Conservation (phyloP, 2,797 vertebrate genomes). For the Lophotriccus pileatus region DNA sequence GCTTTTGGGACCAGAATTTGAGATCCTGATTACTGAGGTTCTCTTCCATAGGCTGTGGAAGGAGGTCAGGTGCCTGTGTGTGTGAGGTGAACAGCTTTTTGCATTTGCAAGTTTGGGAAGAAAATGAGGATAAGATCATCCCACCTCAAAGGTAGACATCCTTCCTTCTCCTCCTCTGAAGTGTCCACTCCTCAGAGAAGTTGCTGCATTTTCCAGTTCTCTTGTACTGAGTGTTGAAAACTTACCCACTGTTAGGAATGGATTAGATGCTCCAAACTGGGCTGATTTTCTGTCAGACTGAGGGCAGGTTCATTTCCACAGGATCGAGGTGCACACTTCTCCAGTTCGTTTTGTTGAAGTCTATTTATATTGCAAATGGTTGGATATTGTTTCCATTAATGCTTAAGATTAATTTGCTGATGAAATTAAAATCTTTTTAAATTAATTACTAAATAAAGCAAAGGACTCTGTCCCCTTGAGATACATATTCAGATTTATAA, state of each 20-base stretch:
- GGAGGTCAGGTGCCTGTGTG: accelerated
- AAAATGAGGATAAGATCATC: not conserved
- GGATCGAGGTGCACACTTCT: too few species aligned
- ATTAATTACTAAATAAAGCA: not conserved
- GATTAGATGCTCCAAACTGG: not conserved
- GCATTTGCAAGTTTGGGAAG: not conserved
- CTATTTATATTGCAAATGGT: not conserved
- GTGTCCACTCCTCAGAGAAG: not conserved
- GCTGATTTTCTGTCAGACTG: not conserved
- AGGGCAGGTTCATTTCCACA: not conserved
- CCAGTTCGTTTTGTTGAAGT: not conserved
- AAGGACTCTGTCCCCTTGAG: not conserved
- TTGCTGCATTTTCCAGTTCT: not conserved
- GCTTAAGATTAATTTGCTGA: not conserved
- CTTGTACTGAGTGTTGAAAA: not conserved
- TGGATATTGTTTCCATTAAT: not conserved
- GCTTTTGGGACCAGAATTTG: not conserved
- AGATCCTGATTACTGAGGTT: not conserved
- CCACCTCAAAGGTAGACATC: not conserved
- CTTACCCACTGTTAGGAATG: not conserved
- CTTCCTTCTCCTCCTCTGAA: not conserved
- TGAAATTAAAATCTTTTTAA: not conserved
- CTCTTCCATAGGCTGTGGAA: not conserved
- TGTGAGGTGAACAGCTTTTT: not conserved
- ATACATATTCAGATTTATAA: not conserved